These are phyloP conservation scores for Platynereis dumerilii DNA, from an alignment of 2,888 invertebrate species.

Conservation along the genomic window DNA sequence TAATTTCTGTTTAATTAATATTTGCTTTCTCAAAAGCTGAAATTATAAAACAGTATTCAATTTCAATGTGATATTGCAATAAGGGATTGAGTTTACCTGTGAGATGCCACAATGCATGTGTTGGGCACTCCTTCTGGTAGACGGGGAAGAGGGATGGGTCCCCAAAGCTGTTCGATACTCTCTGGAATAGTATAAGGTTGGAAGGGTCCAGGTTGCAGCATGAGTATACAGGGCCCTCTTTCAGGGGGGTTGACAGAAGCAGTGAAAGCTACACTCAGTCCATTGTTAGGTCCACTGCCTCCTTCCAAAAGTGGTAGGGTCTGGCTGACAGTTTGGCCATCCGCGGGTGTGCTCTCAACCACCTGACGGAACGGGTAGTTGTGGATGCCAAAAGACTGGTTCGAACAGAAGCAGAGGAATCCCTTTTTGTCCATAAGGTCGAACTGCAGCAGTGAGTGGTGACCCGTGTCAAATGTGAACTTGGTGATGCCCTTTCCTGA, in stretches of 20 bases:
- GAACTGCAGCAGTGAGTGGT: conserved; percentile 53
- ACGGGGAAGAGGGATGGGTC: conserved; percentile 55
- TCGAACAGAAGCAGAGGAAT: conserved; percentile 55
- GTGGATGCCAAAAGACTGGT: conserved; percentile 48
- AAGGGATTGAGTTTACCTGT: conserved; percentile 39
- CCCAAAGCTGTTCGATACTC: conserved; percentile 57
- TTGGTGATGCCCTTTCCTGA: conserved; percentile 58
- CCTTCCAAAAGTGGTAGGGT: conserved; percentile 49
- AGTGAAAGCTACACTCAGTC: conserved; percentile 42
- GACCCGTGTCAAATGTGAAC: conserved; percentile 60
- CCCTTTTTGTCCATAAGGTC: conserved; percentile 52
- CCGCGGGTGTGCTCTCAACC: conserved; percentile 38
- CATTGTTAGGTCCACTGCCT: conserved; percentile 51
- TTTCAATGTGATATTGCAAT: too few relatives aligned
- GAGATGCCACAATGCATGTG: conserved; percentile 58
- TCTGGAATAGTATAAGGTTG: conserved; percentile 61
- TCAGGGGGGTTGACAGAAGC: conserved; percentile 45
- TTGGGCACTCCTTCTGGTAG: conserved; percentile 55
- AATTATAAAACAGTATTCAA: too few relatives aligned
- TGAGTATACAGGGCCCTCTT: conserved; percentile 46
- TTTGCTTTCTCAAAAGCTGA: too few relatives aligned
- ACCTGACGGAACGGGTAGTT: conserved; percentile 49
- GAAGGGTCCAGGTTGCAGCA: conserved; percentile 57
- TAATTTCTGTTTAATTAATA: too few relatives aligned
- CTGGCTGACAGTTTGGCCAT: conserved; percentile 34